These are phyloP conservation scores for Epinotia demarniana DNA, from an alignment of 2,888 invertebrate species.

Conservation along the genomic window DNA sequence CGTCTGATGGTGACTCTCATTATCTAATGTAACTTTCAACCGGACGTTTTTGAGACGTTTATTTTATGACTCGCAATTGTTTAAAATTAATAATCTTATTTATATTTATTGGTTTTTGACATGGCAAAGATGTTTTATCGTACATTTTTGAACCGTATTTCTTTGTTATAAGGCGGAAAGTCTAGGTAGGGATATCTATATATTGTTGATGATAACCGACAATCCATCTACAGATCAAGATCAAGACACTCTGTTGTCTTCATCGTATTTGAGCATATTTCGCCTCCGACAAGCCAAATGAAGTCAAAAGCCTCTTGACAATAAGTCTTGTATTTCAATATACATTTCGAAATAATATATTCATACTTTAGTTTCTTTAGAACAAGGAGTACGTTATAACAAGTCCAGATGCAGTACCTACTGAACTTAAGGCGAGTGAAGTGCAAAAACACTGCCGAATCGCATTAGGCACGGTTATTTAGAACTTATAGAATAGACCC, in stretches of 20 bases:
- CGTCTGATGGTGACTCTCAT: no score
- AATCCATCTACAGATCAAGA: no score
- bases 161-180: no score
- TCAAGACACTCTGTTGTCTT: neutral
- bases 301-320: neutral
- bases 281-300: neutral
- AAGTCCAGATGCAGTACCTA: neutral
- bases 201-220: no score
- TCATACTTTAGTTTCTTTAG: neutral
- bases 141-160: no score
- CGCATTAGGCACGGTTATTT: constrained; percentile 44
- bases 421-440: constrained; percentile 9
- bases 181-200: no score
- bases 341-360: neutral
- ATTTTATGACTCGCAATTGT: no score
- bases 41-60: neutral
- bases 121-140: no score
- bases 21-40: neutral
- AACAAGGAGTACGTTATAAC: neutral
- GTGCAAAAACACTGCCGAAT: constrained; percentile 38
- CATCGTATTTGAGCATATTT: neutral
- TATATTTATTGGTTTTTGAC: no score
- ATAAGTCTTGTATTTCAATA: neutral
- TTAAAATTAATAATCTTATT: no score
- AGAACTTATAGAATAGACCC: constrained; percentile 50